Percentiles rank a stretch among this genome's conserved stretches.
phyloP scores from a whole-genome alignment of 2,888 invertebrate species.

The Perdita meconis region DNA sequence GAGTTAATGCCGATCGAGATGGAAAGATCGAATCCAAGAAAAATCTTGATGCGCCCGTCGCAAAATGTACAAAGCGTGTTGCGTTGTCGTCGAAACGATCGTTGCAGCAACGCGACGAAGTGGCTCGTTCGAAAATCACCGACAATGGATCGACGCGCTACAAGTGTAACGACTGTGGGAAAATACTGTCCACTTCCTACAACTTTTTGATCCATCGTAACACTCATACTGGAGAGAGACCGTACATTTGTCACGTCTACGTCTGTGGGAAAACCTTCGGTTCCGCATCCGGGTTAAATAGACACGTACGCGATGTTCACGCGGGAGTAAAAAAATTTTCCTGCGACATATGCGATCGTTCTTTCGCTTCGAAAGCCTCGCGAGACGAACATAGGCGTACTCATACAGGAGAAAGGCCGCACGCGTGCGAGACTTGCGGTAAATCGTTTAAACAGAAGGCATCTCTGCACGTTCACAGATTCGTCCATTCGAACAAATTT shows the following conservation, averaged over 20 bases:
- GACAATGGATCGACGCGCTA: slow-evolving; percentile 85
- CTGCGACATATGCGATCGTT: slow-evolving; percentile 77
- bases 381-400: slow-evolving; percentile 78
- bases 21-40: not conserved
- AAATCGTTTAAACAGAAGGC: slow-evolving; percentile 84
- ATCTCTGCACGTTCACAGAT: slow-evolving; percentile 84
- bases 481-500: slow-evolving; percentile 63
- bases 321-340: slow-evolving; percentile 72
- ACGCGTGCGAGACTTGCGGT: slow-evolving; percentile 84
- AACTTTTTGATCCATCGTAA: slow-evolving; percentile 77
- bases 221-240: slow-evolving; percentile 75
- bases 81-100: slow-evolving; percentile 4
- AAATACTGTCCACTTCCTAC: slow-evolving; percentile 86
- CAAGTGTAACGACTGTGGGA: slow-evolving; percentile 86
- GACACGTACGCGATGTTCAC: slow-evolving; percentile 79
- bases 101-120: slow-evolving; percentile 13
- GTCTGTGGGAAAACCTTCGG: slow-evolving; percentile 80
- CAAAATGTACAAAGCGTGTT: not conserved
- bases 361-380: slow-evolving; percentile 73
- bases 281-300: slow-evolving; percentile 74
- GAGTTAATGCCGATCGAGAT: not conserved
- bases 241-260: slow-evolving; percentile 75
- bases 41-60: not conserved
- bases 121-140: slow-evolving; percentile 59
- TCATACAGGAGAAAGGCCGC: slow-evolving; percentile 77